These are phyloP conservation scores for Antechinus stuartii DNA, from an alignment of 2,113 vertebrate species.

Conservation along the genomic window DNA sequence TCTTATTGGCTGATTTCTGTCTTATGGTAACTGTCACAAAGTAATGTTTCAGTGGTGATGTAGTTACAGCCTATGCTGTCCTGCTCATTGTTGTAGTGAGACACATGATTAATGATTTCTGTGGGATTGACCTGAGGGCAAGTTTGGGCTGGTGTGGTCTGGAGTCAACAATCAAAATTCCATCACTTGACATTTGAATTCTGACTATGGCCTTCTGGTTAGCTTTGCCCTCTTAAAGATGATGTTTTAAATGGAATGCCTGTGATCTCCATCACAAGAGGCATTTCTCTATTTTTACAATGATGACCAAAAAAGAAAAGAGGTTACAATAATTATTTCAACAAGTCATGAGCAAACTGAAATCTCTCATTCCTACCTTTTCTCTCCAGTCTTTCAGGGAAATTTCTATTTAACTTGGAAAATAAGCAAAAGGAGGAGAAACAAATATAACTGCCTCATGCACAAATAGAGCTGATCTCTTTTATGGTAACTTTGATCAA, in stretches of 20 bases:
- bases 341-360: constrained; percentile 44
- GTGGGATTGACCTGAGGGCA: too few species aligned
- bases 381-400: constrained; percentile 6
- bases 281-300: constrained; percentile 47
- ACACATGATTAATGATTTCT: too few species aligned
- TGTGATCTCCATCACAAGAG: not conserved
- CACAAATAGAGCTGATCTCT: not conserved
- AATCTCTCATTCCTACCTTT: constrained; percentile 32
- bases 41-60: too few species aligned
- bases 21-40: too few species aligned
- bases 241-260: constrained; percentile 57
- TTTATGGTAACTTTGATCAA: constrained; percentile 25
- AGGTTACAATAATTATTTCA: constrained; percentile 49
- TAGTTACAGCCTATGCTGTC: too few species aligned
- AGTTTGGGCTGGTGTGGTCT: too few species aligned
- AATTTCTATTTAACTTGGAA: constrained; percentile 41
- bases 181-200: constrained; percentile 27
- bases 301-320: constrained; percentile 20
- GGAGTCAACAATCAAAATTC: too few species aligned
- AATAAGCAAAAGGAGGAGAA: not conserved
- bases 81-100: too few species aligned
- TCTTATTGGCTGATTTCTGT: too few species aligned
- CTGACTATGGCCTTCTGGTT: constrained; percentile 23
- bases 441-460: not conserved
- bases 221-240: constrained; percentile 38